Percentiles rank a stretch among this genome's conserved stretches.
These are phyloP conservation scores for Acipenser oxyrinchus DNA, from an alignment of 2,797 vertebrate species.

Conservation along the genomic window DNA sequence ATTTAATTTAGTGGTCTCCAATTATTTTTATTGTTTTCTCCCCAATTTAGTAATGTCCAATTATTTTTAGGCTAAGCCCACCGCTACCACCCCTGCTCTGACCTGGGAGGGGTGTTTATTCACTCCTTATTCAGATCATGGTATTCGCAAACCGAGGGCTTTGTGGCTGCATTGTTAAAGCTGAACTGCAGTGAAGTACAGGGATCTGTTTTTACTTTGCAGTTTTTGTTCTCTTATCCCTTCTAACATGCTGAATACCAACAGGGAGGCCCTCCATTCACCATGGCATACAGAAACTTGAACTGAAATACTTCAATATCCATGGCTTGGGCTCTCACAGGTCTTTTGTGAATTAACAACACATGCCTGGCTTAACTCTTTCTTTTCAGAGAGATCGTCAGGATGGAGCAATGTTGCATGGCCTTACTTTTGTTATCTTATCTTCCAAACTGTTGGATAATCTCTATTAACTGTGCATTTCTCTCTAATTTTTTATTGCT, in stretches of 20 bases:
- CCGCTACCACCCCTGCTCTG: too few species aligned
- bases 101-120: too few species aligned
- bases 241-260: background rate
- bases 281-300: background rate
- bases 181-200: background rate
- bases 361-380: conserved; percentile 1
- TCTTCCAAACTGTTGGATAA: too few species aligned
- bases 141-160: background rate
- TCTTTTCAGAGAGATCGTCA: background rate
- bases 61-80: too few species aligned
- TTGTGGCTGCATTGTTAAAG: background rate
- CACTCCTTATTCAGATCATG: background rate
- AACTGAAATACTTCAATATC: background rate
- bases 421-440: too few species aligned
- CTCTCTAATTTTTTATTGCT: too few species aligned
- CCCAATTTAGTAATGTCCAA: too few species aligned
- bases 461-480: too few species aligned
- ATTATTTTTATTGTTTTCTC: too few species aligned
- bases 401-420: background rate
- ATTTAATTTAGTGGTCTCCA: too few species aligned
- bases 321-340: background rate
- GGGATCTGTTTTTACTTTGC: background rate
- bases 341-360: background rate
- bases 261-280: background rate
- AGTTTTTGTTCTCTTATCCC: background rate